A percentile compares a stretch with the other conserved stretches of the same genome.
These are phyloP conservation scores for Diuraphis noxia DNA, from an alignment of 1,140 invertebrate species.

Conservation along the genomic window DNA sequence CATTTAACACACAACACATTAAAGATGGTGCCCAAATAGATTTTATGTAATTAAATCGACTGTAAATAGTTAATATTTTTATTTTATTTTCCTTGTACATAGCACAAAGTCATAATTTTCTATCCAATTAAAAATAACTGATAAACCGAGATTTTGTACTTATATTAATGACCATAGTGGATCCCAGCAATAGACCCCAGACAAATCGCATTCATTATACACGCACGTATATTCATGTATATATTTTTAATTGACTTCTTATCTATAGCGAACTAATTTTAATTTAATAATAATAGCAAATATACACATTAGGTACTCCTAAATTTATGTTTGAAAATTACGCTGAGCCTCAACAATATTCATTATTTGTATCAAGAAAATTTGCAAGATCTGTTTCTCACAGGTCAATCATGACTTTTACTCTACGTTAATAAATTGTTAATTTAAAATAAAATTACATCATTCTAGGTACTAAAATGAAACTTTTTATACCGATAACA, in stretches of 20 bases:
- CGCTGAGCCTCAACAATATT: neutral
- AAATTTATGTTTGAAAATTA: neutral
- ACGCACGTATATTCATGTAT: neutral
- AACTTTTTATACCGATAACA: neutral
- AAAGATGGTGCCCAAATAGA: constrained; percentile 18
- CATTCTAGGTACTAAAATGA: neutral
- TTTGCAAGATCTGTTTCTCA: neutral
- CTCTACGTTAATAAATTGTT: neutral
- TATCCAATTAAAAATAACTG: constrained; percentile 31
- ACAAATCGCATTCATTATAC: constrained; percentile 11
- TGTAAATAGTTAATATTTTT: neutral
- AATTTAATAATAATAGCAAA: constrained; percentile 18
- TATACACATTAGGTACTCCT: neutral
- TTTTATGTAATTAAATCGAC: constrained; percentile 30
- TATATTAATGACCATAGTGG: constrained; percentile 18
- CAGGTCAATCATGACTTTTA: constrained; percentile 19
- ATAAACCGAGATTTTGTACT: constrained; percentile 30
- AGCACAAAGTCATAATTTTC: constrained; percentile 40
- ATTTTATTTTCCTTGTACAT: constrained; percentile 38
- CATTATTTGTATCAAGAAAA: neutral
- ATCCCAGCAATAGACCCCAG: neutral
- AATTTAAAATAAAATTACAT: constrained; percentile 1
- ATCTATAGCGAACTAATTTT: constrained; percentile 3
- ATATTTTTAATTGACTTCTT: constrained; percentile 1
- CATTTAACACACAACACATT: neutral